These are phyloP conservation scores for Drosophila histrio DNA, from an alignment of 2,888 invertebrate genomes.

Conservation along the genomic window DNA sequence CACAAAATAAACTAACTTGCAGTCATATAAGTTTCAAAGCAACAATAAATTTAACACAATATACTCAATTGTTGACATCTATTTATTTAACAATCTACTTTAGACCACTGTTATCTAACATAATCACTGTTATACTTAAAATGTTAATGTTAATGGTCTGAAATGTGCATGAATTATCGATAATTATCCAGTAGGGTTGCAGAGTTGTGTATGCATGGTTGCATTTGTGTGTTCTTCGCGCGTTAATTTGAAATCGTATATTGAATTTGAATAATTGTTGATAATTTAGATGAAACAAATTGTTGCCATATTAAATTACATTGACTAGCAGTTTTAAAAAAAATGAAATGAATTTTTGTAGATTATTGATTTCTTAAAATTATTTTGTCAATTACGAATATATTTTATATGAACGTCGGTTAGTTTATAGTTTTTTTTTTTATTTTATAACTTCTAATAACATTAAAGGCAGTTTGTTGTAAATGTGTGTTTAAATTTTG, in stretches of 20 bases:
- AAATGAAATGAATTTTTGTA: too few species aligned
- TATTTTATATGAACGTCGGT: too few species aligned
- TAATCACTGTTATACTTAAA: slow-evolving; percentile 15
- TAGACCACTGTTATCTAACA: neutral
- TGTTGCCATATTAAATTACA: neutral
- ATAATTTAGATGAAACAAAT: neutral
- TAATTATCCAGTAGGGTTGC: neutral
- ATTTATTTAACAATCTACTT: too few species aligned
- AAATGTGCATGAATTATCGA: slow-evolving; percentile 1
- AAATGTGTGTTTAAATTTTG: too few species aligned
- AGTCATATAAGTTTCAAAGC: neutral
- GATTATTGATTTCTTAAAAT: neutral
- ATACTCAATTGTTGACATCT: neutral
- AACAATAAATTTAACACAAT: too few species aligned
- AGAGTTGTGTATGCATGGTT: neutral
- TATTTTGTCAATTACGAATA: neutral
- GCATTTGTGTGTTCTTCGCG: neutral
- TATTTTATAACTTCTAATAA: too few species aligned
- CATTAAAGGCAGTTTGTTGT: too few species aligned
- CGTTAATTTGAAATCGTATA: neutral
- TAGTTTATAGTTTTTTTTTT: too few species aligned
- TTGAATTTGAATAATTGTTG: neutral
- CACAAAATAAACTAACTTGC: neutral
- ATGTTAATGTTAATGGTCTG: slow-evolving; percentile 12
- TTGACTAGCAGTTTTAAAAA: neutral